Evolutionary conservation across 2,797 vertebrate species (phyloP), one percentile per base, ranked within the genome.

Genomic region (Avahi laniger): DNA sequence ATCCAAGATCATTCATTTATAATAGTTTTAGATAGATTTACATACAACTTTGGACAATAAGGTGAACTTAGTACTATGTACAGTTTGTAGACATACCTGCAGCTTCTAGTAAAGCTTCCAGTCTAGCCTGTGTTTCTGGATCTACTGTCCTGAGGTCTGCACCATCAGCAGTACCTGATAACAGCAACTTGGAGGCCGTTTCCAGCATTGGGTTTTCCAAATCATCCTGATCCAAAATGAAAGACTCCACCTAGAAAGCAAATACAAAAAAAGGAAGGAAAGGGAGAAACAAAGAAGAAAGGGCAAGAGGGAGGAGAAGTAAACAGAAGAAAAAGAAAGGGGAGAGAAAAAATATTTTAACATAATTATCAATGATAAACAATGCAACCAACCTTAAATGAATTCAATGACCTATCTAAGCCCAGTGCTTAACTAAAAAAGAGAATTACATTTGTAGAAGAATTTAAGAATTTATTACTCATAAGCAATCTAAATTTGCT

Each of bases 171-270:
- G 98, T 98, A 97, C 99, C 98, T 6, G 99, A 99, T 85, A 99
- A 96, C 35, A 99, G 98, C 95, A 99, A 95, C 95, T 99, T 99
- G 75, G 99, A 99, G 98, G 99, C 99, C 0, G 99, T 99, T 98
- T 99, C 99, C 98, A 99, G 96, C 99, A 99, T 99, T 5, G 99
- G 99, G 97, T 99, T 99, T 98, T 99, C 99, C 0, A 99, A 98
- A 97, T 99, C 99, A 99, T 99, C 99, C 98, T 99, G 99, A 98
- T 99, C 99, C 88, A 99, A 98, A 98, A 99, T 99, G 85, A 99
- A 99, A 0, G 99, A 99, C 76, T 99, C 99, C 98, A 99, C 99
- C 99, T 99, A 97, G 12, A 97, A 98, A 85, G 75, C 24, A 96
- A 89, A 96, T 46, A 72, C 7, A 50, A 52, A 76, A 94, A 90